phyloP scores from a whole-genome alignment of 1,140 invertebrate species.

The Aphidius ervi region DNA sequence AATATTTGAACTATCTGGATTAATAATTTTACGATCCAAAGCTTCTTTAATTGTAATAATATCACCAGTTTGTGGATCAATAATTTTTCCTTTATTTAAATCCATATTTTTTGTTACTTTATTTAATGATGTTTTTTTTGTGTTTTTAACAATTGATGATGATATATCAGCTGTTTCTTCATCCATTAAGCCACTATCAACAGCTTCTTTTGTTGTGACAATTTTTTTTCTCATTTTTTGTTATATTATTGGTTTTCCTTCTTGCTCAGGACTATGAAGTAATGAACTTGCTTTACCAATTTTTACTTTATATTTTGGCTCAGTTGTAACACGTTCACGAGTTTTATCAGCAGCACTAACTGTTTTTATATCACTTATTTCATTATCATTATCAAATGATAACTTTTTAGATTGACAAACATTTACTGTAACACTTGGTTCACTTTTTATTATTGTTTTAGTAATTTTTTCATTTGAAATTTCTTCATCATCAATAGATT shows the following conservation, averaged over 20 bases:
- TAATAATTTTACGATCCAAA: conserved; percentile 77
- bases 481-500: conserved; percentile 53
- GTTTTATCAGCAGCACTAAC: conserved; percentile 56
- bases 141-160: conserved; percentile 55
- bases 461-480: conserved; percentile 51
- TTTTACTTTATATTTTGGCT: conserved; percentile 66
- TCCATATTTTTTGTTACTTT: conserved; percentile 77
- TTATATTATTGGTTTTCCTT: conserved; percentile 67
- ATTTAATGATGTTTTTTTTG: conserved; percentile 48
- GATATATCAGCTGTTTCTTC: conserved; percentile 67
- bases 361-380: too few relatives aligned
- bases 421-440: conserved; percentile 39
- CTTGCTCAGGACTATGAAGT: conserved; percentile 55
- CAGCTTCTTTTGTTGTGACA: conserved; percentile 66
- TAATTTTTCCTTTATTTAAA: conserved; percentile 69
- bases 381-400: conserved; percentile 40
- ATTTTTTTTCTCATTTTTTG: conserved; percentile 75
- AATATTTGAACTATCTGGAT: conserved; percentile 71
- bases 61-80: conserved; percentile 79
- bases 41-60: conserved; percentile 78
- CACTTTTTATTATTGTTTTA: conserved; percentile 35
- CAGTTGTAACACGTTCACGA: conserved; percentile 58
- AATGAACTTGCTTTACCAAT: conserved; percentile 58
- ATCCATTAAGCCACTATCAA: conserved; percentile 72
- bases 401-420: conserved; percentile 9